Conservation (phyloP, 2,888 invertebrate species). For the Temnothorax ravouxi region DNA sequence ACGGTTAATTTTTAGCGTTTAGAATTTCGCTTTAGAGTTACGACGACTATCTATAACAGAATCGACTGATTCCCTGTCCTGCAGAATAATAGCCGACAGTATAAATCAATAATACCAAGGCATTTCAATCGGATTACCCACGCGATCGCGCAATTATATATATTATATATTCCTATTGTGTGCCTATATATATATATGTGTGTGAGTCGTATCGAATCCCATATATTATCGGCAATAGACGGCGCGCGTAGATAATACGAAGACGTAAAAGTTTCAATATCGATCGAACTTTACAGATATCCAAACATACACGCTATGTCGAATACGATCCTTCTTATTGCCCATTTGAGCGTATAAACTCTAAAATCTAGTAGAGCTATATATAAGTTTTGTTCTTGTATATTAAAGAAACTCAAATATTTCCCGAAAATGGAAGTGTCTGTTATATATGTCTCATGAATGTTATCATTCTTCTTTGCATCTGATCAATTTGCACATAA, state of each 20-base stretch:
- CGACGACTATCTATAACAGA: neutral
- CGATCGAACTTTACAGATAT: conserved; percentile 21
- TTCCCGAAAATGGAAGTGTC: neutral
- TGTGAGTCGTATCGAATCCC: conserved; percentile 45
- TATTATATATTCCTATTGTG: conserved; percentile 58
- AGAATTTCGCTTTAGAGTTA: conserved; percentile 9
- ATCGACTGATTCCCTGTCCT: conserved; percentile 38
- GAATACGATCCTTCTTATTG: neutral
- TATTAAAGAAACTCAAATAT: neutral
- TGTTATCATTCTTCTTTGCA: neutral
- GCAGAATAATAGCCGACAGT: conserved; percentile 43
- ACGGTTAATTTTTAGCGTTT: conserved; percentile 22
- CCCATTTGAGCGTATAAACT: neutral
- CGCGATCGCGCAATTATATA: conserved; percentile 55
- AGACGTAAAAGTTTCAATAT: conserved; percentile 29
- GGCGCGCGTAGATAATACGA: conserved; percentile 25
- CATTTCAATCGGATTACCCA: conserved; percentile 64
- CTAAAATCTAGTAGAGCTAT: neutral
- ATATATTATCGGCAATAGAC: conserved; percentile 58
- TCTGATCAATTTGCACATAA: neutral
- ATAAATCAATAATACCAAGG: conserved; percentile 67
- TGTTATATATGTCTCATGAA: neutral
- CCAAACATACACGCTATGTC: neutral
- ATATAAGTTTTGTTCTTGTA: neutral
- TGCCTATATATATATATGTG: neutral